A percentile compares a stretch with the other conserved stretches of the same genome.
These are phyloP conservation scores for Exephanes ischioxanthus DNA, from an alignment of 2,888 invertebrate species.

Conservation along the genomic window DNA sequence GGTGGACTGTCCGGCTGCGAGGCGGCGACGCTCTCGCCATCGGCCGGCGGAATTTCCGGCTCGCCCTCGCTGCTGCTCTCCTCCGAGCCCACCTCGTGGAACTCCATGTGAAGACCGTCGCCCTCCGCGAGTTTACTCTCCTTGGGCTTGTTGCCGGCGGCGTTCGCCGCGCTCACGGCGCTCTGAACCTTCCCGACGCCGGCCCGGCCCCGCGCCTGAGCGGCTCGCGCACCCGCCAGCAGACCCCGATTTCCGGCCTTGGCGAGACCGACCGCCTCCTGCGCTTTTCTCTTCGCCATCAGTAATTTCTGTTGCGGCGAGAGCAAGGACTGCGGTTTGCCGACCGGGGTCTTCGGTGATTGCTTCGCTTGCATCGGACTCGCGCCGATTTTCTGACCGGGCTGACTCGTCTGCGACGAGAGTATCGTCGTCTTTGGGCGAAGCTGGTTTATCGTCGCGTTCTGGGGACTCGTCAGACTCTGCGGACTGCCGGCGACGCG, in stretches of 20 bases:
- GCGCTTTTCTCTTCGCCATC: constrained; percentile 83
- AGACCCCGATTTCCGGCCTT: constrained; percentile 77
- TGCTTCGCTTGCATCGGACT: constrained; percentile 73
- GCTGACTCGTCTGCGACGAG: constrained; percentile 73
- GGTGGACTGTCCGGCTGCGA: constrained; percentile 88
- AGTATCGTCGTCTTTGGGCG: constrained; percentile 78
- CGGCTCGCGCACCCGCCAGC: constrained; percentile 72
- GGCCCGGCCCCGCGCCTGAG: constrained; percentile 72
- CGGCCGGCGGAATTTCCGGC: constrained; percentile 86
- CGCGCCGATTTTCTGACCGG: constrained; percentile 72
- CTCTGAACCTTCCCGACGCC: constrained; percentile 52
- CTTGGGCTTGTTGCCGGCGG: constrained; percentile 77
- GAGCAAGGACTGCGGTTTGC: constrained; percentile 76
- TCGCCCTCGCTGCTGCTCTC: constrained; percentile 88
- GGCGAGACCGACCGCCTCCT: constrained; percentile 81
- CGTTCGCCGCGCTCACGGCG: constrained; percentile 20
- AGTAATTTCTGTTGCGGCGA: constrained; percentile 82
- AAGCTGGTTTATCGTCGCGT: constrained; percentile 72
- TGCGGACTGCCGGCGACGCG: constrained; percentile 62
- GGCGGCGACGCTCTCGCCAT: constrained; percentile 84
- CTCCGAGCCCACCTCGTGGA: constrained; percentile 83
- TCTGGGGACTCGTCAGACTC: constrained; percentile 69
- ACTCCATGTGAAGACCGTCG: constrained; percentile 84
- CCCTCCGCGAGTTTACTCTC: constrained; percentile 84
- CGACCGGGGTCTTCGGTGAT: constrained; percentile 75